A percentile compares a stretch with the other conserved stretches of the same genome.
Conservation (phyloP, 2,888 invertebrate genomes). For the Venusia cambrica region DNA sequence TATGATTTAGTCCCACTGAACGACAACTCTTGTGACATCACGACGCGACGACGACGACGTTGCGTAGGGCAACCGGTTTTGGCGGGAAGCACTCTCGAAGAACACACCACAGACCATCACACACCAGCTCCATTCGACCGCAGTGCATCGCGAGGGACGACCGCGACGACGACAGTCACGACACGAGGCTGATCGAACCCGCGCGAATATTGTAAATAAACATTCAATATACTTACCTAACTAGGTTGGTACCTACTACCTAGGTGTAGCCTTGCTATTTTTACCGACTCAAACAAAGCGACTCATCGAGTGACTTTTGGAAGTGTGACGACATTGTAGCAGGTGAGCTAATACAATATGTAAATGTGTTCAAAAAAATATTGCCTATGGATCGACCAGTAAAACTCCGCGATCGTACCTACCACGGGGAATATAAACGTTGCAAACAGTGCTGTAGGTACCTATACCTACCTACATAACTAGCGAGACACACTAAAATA, state of each 20-base stretch:
- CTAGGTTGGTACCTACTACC: too few relatives aligned
- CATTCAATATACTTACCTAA: too few relatives aligned
- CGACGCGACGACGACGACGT: too few relatives aligned
- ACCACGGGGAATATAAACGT: too few relatives aligned
- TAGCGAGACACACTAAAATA: too few relatives aligned
- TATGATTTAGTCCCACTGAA: too few relatives aligned
- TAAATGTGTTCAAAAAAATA: too few relatives aligned
- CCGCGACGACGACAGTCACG: conserved; percentile 66
- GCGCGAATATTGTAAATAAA: conserved; percentile 42
- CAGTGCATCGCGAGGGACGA: conserved; percentile 74
- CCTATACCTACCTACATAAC: too few relatives aligned
- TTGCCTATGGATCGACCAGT: too few relatives aligned
- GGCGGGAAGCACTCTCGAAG: conserved; percentile 63
- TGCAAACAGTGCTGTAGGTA: too few relatives aligned
- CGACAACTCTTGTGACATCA: conserved; percentile 30
- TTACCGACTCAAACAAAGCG: conserved; percentile 11
- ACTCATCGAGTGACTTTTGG: conserved; percentile 22
- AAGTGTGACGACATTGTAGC: conserved; percentile 27
- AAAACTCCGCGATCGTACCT: too few relatives aligned
- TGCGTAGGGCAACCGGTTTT: conserved; percentile 71
- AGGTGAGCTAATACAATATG: conserved; percentile 34
- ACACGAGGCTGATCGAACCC: conserved; percentile 64
- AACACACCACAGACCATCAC: too few relatives aligned
- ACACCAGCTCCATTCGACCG: conserved; percentile 67
- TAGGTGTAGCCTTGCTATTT: conserved; percentile 2